Evolutionary conservation across 2,888 invertebrate genomes (phyloP), one percentile per base, ranked within the genome.

Genomic region (Imbricaverruca yamaguchii): DNA sequence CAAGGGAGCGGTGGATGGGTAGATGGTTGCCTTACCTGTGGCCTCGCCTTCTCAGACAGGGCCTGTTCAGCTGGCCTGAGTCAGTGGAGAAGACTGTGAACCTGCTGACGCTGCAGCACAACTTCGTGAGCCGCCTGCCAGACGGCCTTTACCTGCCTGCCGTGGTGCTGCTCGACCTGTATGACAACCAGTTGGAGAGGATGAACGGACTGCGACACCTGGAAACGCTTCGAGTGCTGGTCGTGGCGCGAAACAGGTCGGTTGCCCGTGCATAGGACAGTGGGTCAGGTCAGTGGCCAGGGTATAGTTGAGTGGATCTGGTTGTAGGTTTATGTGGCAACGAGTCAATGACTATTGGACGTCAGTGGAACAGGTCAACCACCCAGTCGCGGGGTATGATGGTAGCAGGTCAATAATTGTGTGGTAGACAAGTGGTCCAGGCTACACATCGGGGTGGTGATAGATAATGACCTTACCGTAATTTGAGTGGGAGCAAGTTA

Each of bases 151-250:
- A 89, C 85, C 89, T 94, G 84, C 91, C 91, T 39, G 92, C 93
- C 87, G 89, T 97, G 82, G 96, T 97, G 25, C 97, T 97, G 87
- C 90, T 97, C 82, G 97, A 97, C 88, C 90, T 97, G 82, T 97
- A 97, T 86, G 95, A 97, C 88, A 97, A 97, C 88, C 95, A 96
- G 87, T 92, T 97, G 83, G 96, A 96, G 84, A 92, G 92, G 86
- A 93, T 97, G 83, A 91, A 91, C 82, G 93, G 92, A 81, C 89
- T 97, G 82, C 92, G 93, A 85, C 91, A 92, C 81, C 89, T 97
- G 80, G 91, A 92, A 83, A 93, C 93, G 85, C 89, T 97, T 80
- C 90, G 96, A 84, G 96, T 97, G 21, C 89, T 97, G 81, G 89
- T 97, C 83, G 90, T 97, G 87, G 97, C 97, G 1, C 97, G 97